These are phyloP conservation scores for Noctua comes DNA, from an alignment of 2,888 invertebrate genomes.

Conservation along the genomic window DNA sequence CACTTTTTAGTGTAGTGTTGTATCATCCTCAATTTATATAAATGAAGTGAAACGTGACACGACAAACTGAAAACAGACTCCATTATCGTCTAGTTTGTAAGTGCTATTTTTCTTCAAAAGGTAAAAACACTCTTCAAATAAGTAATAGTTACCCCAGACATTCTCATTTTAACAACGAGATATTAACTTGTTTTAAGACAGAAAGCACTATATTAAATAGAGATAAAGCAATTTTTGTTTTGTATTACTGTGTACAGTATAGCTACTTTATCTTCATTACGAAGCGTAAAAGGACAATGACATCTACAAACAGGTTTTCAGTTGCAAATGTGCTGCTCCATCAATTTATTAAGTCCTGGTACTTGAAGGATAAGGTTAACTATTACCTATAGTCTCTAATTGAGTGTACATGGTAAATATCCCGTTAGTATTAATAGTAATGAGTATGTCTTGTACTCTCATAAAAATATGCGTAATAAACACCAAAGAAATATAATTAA, in stretches of 20 bases:
- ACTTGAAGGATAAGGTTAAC: not conserved
- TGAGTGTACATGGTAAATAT: no score
- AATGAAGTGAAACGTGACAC: not conserved
- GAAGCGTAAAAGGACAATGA: slow-evolving; percentile 1
- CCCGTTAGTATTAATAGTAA: no score
- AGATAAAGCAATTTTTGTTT: not conserved
- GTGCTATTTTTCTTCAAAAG: not conserved
- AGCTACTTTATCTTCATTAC: slow-evolving; percentile 17
- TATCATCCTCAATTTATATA: not conserved
- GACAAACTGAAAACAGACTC: not conserved
- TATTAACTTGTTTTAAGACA: not conserved
- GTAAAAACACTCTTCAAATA: not conserved
- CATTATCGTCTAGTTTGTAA: not conserved
- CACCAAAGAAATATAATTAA: no score
- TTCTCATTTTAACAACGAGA: slow-evolving; percentile 3
- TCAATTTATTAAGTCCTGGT: slow-evolving; percentile 12
- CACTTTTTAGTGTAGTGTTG: not conserved
- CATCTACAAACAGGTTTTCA: not conserved
- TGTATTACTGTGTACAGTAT: not conserved
- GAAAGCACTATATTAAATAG: not conserved
- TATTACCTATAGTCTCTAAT: no score
- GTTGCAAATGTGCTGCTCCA: not conserved
- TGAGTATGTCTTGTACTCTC: no score
- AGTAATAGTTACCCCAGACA: not conserved
- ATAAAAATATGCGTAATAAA: no score